Conservation (phyloP, 2,888 invertebrate species). For the Nemotelus nigrinus region DNA sequence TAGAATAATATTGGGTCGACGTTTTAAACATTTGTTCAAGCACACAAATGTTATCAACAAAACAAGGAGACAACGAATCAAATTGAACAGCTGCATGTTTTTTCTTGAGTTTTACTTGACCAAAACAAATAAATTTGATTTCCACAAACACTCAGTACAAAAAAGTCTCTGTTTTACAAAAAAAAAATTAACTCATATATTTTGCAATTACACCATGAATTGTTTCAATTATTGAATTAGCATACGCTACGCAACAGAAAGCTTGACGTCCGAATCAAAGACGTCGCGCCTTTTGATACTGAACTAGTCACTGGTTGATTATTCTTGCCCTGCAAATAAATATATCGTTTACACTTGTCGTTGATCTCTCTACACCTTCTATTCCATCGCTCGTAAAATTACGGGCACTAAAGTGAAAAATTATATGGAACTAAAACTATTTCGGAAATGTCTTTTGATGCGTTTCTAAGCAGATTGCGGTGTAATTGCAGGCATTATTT, state of each 20-base stretch:
- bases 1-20: slow-evolving; percentile 77
- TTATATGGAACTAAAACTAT: background rate
- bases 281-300: no score
- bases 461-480: slow-evolving; percentile 17
- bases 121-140: background rate
- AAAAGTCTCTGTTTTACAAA: background rate
- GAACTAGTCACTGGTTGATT: no score
- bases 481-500: slow-evolving; percentile 70
- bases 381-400: no score
- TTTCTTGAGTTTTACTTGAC: background rate
- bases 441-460: background rate
- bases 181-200: background rate
- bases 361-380: no score
- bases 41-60: background rate
- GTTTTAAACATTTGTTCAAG: background rate
- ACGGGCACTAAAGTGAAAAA: no score
- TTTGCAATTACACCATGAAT: background rate
- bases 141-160: background rate
- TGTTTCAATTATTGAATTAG: no score
- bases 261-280: no score
- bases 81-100: background rate
- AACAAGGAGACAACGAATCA: background rate
- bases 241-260: no score
- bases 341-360: no score
- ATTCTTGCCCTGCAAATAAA: no score